Evolutionary conservation across 2,888 invertebrate genomes (phyloP), one percentile per base, ranked within the genome.

Genomic region (Plebejus argus): DNA sequence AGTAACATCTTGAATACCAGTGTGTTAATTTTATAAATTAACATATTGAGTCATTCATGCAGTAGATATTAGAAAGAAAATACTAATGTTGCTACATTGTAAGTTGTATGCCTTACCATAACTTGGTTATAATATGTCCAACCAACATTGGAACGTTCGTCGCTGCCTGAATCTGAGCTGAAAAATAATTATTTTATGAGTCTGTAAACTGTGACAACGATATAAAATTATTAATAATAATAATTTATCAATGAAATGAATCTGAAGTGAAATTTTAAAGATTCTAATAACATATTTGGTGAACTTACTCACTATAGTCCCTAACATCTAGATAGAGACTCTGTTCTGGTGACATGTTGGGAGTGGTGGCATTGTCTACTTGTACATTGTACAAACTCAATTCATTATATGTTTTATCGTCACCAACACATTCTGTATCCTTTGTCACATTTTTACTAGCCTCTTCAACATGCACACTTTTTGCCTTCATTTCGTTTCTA

Each of bases 51-150:
- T 53, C 12, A 53, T 3, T 53, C 3, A 3, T 10, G 3, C 20
- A 61, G 23, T 10, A 61, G 23, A 20, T 8, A 8, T 20, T 6
- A 58, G 0, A 23, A 23, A 61, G 79, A 79, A 28, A 20, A 70
- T 56, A 66, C 23, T 12, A 33, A 75, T 61, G 33, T 53, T 18
- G 15, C 15, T 53, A 18, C 12, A 3, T 12, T 15, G 15, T 53
- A 53, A 15, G 15, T 1, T 18, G 53, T 45, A 49, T 33, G 45
- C n/a, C 87, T 90, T 89, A 95, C 96, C 94, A 97, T 95, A 79
- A 96, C 95, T 91, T 96, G 96, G 83, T 96, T 95, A 83, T 96
- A 96, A 86, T 96, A 95, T 4, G 96, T 96, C 95, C 96, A 96
- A 80, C 96, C 96, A 82, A 96, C 93, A 86, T 95, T 95, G 39